Evolutionary conservation across 1,140 invertebrate species (phyloP).

Genomic region (Eumaeus atala): DNA sequence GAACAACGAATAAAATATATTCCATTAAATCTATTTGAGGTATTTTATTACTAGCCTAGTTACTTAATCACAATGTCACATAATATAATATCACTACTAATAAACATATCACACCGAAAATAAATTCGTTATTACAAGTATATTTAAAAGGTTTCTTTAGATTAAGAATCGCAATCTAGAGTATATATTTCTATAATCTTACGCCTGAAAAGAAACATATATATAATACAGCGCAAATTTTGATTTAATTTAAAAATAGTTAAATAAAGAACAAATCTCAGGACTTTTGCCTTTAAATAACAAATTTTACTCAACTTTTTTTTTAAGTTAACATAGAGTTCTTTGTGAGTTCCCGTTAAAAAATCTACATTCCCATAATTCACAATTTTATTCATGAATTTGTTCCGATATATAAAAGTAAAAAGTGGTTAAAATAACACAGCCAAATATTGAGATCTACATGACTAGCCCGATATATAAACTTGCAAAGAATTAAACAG

Average conservation of each 20-base stretch:
- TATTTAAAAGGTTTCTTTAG: not conserved
- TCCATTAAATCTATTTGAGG: constrained; percentile 42
- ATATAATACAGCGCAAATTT: too few species aligned
- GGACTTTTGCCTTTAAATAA: too few species aligned
- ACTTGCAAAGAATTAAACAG: constrained; percentile 8
- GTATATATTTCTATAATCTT: too few species aligned
- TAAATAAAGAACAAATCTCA: too few species aligned
- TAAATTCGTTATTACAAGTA: constrained; percentile 46
- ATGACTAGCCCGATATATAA: constrained; percentile 16
- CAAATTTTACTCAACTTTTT: too few species aligned
- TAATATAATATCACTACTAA: constrained; percentile 22
- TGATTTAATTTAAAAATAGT: too few species aligned
- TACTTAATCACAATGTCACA: constrained; percentile 33
- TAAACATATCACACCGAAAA: constrained; percentile 48
- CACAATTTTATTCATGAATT: too few species aligned
- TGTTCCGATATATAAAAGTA: constrained; percentile 11
- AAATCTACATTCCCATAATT: too few species aligned
- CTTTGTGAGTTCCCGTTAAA: too few species aligned
- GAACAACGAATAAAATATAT: constrained; percentile 61
- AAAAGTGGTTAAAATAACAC: constrained; percentile 37
- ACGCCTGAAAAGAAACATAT: too few species aligned
- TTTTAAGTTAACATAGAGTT: too few species aligned
- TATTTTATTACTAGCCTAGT: constrained; percentile 36
- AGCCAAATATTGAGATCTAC: constrained; percentile 61
- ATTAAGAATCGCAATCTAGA: too few species aligned